A percentile compares a stretch with the other conserved stretches of the same genome.
phyloP scores from a whole-genome alignment of 2,113 vertebrate genomes.

The Aegypius monachus region DNA sequence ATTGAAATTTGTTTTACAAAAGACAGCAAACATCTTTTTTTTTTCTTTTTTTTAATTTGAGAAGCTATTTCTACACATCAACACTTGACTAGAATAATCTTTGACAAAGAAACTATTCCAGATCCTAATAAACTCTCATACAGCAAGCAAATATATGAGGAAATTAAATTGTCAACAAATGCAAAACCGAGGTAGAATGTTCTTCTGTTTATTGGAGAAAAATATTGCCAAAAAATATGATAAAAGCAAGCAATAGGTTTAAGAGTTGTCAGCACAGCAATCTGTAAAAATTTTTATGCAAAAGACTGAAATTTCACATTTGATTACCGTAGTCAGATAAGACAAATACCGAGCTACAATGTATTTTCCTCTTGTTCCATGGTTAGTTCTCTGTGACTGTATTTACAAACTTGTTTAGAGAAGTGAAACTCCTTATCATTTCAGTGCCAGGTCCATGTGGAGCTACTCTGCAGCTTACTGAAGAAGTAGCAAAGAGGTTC shows the following conservation, averaged over 20 bases:
- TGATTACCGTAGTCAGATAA: background rate
- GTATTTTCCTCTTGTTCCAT: background rate
- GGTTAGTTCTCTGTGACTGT: background rate
- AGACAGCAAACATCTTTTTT: conserved; percentile 1
- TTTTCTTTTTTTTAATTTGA: background rate
- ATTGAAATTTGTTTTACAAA: background rate
- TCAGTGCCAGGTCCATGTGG: background rate
- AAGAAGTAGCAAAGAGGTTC: background rate
- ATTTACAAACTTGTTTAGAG: background rate
- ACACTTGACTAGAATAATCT: conserved; percentile 15
- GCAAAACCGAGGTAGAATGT: background rate
- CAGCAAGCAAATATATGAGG: background rate
- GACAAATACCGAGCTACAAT: background rate
- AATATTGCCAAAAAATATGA: background rate
- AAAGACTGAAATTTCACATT: background rate
- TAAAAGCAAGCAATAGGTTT: background rate
- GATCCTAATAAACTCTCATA: conserved; percentile 22
- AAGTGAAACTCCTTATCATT: background rate
- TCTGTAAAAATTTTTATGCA: background rate
- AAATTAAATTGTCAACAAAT: background rate
- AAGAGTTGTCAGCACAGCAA: background rate
- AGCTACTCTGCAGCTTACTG: background rate
- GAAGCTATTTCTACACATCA: background rate
- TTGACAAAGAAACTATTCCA: conserved; percentile 16
- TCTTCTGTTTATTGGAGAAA: background rate